Evolutionary conservation across 2,797 vertebrate species (phyloP).

Genomic region (Perodicticus potto): DNA sequence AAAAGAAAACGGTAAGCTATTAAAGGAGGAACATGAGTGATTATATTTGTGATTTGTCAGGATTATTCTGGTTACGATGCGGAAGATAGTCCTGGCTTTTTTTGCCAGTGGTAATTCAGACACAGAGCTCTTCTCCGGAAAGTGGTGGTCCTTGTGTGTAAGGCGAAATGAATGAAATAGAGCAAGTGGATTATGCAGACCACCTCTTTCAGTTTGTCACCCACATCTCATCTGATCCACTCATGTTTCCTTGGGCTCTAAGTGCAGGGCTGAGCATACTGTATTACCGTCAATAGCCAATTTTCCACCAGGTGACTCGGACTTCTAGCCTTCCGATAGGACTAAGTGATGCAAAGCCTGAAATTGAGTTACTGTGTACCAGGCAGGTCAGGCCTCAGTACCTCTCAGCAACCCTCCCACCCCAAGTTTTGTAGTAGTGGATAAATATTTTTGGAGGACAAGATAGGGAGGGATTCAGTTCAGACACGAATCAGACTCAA

Average conservation of each 20-base stretch:
- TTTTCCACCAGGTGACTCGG: neutral
- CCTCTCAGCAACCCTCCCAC: neutral
- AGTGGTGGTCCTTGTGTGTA: neutral
- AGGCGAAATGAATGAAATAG: neutral
- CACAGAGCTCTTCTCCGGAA: neutral
- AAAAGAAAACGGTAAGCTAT: neutral
- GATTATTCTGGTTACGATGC: neutral
- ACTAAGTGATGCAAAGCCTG: neutral
- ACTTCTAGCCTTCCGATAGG: neutral
- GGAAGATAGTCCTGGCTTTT: neutral
- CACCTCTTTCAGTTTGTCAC: neutral
- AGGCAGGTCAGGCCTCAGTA: neutral
- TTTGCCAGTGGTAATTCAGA: neutral
- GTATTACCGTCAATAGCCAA: neutral
- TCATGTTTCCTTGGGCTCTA: neutral
- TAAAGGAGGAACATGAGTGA: neutral
- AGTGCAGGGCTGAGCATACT: neutral
- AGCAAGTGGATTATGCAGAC: neutral
- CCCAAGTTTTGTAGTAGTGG: neutral
- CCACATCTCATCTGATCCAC: neutral
- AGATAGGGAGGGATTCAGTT: neutral
- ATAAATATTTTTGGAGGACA: neutral
- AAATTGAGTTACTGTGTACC: neutral
- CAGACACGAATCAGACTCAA: neutral
- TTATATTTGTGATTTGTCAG: neutral